Evolutionary conservation across 2,888 invertebrate species (phyloP).

Genomic region (Melanostoma mellinum): DNA sequence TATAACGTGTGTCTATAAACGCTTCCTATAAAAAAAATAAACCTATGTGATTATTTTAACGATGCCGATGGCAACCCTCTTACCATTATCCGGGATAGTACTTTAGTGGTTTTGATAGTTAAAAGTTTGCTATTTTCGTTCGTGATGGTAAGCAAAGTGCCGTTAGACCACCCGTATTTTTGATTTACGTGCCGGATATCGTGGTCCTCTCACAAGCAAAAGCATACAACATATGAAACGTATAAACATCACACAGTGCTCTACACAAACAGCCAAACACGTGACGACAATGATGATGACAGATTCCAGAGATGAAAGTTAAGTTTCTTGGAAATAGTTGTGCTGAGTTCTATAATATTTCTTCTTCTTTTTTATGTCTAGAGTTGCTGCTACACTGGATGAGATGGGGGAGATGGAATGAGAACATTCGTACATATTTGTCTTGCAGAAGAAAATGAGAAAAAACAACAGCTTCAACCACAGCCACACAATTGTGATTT

Average conservation of each 20-base stretch:
- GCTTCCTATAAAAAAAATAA: no score
- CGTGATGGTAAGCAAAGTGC: conserved; percentile 2
- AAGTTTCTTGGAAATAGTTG: conserved; percentile 62
- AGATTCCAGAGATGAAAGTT: conserved; percentile 66
- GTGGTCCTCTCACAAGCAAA: conserved; percentile 16
- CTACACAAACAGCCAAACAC: conserved; percentile 14
- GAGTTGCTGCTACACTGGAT: neutral
- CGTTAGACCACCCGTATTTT: conserved; percentile 62
- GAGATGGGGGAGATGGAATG: conserved; percentile 9
- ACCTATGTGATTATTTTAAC: conserved; percentile 24
- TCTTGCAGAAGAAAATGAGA: no score
- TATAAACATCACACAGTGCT: conserved; percentile 40
- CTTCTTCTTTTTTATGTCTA: neutral
- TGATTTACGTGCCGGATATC: conserved; percentile 64
- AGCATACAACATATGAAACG: conserved; percentile 27
- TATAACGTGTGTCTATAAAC: neutral
- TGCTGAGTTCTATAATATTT: conserved; percentile 16
- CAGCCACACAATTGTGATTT: conserved; percentile 56
- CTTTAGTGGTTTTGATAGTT: conserved; percentile 43
- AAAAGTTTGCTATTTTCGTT: conserved; percentile 8
- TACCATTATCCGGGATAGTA: conserved; percentile 15
- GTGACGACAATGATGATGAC: conserved; percentile 38
- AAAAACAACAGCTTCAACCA: no score
- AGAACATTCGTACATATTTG: no score
- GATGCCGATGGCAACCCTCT: conserved; percentile 21